Evolutionary conservation across 2,888 invertebrate species (phyloP), one percentile per base, ranked within the genome.

Genomic region (Galerucella calmariensis): DNA sequence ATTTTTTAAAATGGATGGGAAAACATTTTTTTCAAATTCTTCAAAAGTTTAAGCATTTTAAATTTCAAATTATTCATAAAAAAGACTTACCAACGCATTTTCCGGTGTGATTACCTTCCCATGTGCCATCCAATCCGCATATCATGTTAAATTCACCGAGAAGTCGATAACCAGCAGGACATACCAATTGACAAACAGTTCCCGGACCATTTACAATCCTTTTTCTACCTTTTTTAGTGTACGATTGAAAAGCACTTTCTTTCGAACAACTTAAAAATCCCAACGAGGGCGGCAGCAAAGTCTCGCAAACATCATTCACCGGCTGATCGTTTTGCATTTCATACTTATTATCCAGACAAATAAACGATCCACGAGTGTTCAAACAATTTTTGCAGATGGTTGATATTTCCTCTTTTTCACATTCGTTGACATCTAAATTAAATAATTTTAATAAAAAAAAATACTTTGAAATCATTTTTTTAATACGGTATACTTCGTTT

Each of bases 331-430:
- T 81, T 75, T 83, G 81, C 59, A 79, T 69, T n/a, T 79, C 78
- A 9, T 69, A 66, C 20, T 67, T 56, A 51, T 35, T 35, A 35
- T 81, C 77, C 14, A 79, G 83, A 79, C 91, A 91, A 24, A 84
- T 84, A 84, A 90, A 93, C 0, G 92, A 90, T n/a, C 93, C 93
- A 3, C 88, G 88, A 0, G 89, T 90, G 83, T 94, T 94, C 77
- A 91, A 87, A 84, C 93, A 94, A 77, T 85, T 83, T 5, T 84
- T 83, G 77, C 92, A 88, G 76, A 84, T 75, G 53, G 82, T 75
- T 2, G 83, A 79, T 14, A 88, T 77, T 59, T 86, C 84, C 0
- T 85, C 82, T 65, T 83, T 85, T 48, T 90, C 88, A 81, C 94
- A 94, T 85, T 94, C 93, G 82, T 94, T 90, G 44, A 93, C 89